These are phyloP conservation scores for Danio choprae DNA, from an alignment of 2,797 vertebrate species.

Conservation along the genomic window DNA sequence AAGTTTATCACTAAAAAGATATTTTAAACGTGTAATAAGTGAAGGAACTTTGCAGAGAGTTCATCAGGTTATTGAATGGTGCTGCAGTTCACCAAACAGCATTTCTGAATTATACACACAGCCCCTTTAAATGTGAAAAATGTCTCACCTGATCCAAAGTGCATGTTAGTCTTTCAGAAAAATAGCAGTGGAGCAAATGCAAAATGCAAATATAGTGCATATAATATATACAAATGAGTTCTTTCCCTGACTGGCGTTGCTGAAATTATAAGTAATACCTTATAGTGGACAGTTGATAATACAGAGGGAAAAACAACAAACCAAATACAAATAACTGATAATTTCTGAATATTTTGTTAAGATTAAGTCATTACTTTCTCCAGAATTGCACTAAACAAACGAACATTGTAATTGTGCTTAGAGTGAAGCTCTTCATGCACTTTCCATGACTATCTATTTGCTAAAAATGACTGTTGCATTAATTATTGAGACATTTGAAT, in stretches of 20 bases:
- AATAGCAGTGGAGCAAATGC: background rate
- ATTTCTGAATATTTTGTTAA: background rate
- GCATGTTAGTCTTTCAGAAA: background rate
- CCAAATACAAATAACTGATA: background rate
- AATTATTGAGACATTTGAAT: background rate
- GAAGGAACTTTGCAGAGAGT: too few relatives aligned
- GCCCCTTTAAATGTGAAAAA: background rate
- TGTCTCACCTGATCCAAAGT: background rate
- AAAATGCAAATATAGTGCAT: background rate
- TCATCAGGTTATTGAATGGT: too few relatives aligned
- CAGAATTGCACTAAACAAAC: slow-evolving; percentile 3
- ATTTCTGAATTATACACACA: too few relatives aligned
- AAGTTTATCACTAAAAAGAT: too few relatives aligned
- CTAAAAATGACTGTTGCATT: background rate
- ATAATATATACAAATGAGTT: too few relatives aligned
- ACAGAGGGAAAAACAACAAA: background rate
- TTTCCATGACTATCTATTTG: background rate
- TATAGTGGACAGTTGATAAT: slow-evolving; percentile 6
- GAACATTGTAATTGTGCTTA: background rate
- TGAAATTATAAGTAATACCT: background rate
- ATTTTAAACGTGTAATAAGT: too few relatives aligned
- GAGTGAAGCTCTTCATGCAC: background rate
- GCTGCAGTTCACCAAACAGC: too few relatives aligned
- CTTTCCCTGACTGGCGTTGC: background rate
- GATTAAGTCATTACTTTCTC: background rate